Evolutionary conservation across 2,797 vertebrate species (phyloP), one percentile per base, ranked within the genome.

Genomic region (Xenops minutus): DNA sequence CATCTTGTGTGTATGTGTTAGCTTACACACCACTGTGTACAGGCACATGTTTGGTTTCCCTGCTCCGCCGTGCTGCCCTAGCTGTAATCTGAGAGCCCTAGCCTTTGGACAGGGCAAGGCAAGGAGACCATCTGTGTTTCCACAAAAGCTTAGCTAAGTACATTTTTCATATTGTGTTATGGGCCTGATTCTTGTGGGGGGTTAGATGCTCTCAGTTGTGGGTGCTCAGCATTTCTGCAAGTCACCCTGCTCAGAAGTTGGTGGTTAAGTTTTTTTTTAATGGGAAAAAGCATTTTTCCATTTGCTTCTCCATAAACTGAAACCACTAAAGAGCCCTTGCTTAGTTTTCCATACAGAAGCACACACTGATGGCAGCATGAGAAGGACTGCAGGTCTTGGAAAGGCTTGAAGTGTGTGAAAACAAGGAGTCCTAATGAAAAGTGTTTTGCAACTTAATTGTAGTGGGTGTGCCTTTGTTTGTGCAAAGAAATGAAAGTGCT

Each of bases 391-490:
- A 48, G 72, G 55, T 92, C 79, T 83, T 12, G 30, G 66, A 52
- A 52, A 56, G 75, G 21, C 76, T 88, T 68, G 27, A 62, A 92
- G 85, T 72, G 61, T 82, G 44, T 79, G 86, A 92, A 96, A 94
- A 93, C 51, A 77, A 80, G 71, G 43, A 82, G 75, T 52, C 78
- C 68, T 90, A 84, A 84, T 93, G 93, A 93, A 96, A 93, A 93
- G 54, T 29, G 51, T 75, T 91, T 95, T 94, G 92, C 87, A 92
- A 11, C 84, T 94, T 95, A 92, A 94, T 94, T 93, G 90, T 89
- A 39, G 78, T 78, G 93, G 93, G 92, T 85, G 94, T 96, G 88
- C 56, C 73, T 89, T 96, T 97, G 79, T 93, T 96, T 92, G 93
- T 21, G 2, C 73, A 86, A 52, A 94, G 83, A 93, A 95, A 94